These are phyloP conservation scores for Chromoteleia sp. DNA, from an alignment of 2,888 invertebrate genomes.

Conservation along the genomic window DNA sequence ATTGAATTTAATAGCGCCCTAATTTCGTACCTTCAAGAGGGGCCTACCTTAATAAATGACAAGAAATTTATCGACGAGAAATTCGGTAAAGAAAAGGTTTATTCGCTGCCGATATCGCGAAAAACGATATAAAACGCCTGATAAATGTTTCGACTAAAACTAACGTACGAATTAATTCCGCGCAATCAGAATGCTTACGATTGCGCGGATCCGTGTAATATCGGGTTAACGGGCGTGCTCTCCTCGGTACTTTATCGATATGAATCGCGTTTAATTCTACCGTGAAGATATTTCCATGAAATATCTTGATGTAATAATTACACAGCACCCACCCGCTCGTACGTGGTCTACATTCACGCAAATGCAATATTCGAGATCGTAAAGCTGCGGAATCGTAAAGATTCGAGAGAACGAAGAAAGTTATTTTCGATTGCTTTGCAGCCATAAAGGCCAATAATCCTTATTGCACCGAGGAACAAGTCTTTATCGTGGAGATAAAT, in stretches of 20 bases:
- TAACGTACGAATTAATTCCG: constrained; percentile 32
- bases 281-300: constrained; percentile 63
- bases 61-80: not conserved
- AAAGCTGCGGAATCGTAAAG: constrained; percentile 30
- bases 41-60: not conserved
- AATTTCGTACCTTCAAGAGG: constrained; percentile 18
- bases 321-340: constrained; percentile 32
- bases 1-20: constrained; percentile 6
- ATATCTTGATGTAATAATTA: constrained; percentile 65
- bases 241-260: constrained; percentile 56
- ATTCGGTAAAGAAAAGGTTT: not conserved
- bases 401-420: constrained; percentile 30
- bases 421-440: constrained; percentile 55
- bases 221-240: constrained; percentile 36
- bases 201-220: constrained; percentile 40
- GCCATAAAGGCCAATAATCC: constrained; percentile 40
- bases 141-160: constrained; percentile 2
- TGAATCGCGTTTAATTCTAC: constrained; percentile 59
- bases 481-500: constrained; percentile 30
- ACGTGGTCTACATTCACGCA: constrained; percentile 40
- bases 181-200: constrained; percentile 41
- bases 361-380: constrained; percentile 47
- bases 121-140: not conserved
- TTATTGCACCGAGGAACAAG: constrained; percentile 1
- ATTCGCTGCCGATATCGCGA: not conserved